Percentiles rank a stretch among this genome's conserved stretches.
Evolutionary conservation across 2,797 vertebrate species (phyloP).

Genomic region (Betta splendens): DNA sequence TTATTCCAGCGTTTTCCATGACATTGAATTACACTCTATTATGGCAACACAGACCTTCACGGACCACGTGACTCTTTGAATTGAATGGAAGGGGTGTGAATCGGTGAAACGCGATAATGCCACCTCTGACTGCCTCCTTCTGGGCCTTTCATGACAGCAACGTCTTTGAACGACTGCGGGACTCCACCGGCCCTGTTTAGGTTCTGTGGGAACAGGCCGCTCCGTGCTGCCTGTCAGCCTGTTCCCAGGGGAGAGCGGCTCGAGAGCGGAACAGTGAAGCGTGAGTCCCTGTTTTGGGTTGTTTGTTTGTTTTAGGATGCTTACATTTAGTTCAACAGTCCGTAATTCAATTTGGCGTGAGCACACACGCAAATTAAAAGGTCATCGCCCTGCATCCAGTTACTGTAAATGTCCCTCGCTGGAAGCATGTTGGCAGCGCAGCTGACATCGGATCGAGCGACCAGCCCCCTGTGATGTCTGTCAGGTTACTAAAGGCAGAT

Average conservation of each 20-base stretch:
- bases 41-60: slow-evolving; percentile 3
- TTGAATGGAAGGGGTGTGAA: slow-evolving; percentile 43
- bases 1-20: slow-evolving; percentile 19
- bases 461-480: slow-evolving; percentile 35
- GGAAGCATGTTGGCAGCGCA: neutral
- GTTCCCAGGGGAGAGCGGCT: too few species aligned
- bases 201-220: slow-evolving; percentile 23
- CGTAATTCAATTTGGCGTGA: neutral
- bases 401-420: slow-evolving; percentile 20
- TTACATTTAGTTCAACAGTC: neutral
- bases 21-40: slow-evolving; percentile 4
- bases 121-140: slow-evolving; percentile 20
- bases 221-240: too few species aligned
- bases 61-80: slow-evolving; percentile 24
- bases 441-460: slow-evolving; percentile 38
- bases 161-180: slow-evolving; percentile 17
- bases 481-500: too few species aligned
- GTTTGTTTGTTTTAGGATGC: slow-evolving; percentile 1
- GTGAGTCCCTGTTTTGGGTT: neutral
- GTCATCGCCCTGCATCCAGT: slow-evolving; percentile 9
- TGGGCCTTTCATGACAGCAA: slow-evolving; percentile 22
- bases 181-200: slow-evolving; percentile 4
- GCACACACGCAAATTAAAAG: neutral
- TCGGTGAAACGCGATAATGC: slow-evolving; percentile 51
- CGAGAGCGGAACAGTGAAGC: slow-evolving; percentile 15